phyloP scores from a whole-genome alignment of 2,113 vertebrate species.

The Smithornis capensis region DNA sequence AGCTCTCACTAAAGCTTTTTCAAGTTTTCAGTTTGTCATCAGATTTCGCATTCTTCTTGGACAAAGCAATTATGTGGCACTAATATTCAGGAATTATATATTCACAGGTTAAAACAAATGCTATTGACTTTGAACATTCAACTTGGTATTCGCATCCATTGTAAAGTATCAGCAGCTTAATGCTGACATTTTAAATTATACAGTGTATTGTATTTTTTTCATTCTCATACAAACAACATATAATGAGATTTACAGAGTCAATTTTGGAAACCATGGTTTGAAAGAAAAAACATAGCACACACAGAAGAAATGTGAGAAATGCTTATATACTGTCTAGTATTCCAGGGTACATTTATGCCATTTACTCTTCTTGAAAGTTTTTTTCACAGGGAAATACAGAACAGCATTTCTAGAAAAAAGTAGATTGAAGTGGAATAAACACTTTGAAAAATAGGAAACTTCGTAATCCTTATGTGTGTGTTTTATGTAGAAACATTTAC shows the following conservation, averaged over 20 bases:
- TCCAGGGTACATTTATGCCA: neutral
- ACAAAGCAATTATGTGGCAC: neutral
- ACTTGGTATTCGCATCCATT: neutral
- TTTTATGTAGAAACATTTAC: neutral
- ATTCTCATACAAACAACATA: neutral
- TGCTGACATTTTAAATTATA: neutral
- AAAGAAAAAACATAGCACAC: neutral
- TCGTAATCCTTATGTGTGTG: neutral
- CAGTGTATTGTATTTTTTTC: neutral
- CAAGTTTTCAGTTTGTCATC: neutral
- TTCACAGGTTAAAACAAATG: neutral
- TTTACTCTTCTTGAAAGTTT: neutral
- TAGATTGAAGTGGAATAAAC: neutral
- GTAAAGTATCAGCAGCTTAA: neutral
- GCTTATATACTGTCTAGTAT: neutral
- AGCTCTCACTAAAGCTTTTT: neutral
- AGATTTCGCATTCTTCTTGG: neutral
- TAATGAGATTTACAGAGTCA: neutral
- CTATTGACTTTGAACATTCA: neutral
- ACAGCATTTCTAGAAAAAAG: neutral
- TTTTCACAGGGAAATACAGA: neutral
- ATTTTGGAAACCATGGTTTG: neutral
- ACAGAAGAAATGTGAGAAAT: neutral
- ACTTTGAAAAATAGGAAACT: neutral
- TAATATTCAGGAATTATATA: neutral